Evolutionary conservation across 1,140 invertebrate genomes (phyloP), one percentile per base, ranked within the genome.

Genomic region (Drosophila lacertosa): DNA sequence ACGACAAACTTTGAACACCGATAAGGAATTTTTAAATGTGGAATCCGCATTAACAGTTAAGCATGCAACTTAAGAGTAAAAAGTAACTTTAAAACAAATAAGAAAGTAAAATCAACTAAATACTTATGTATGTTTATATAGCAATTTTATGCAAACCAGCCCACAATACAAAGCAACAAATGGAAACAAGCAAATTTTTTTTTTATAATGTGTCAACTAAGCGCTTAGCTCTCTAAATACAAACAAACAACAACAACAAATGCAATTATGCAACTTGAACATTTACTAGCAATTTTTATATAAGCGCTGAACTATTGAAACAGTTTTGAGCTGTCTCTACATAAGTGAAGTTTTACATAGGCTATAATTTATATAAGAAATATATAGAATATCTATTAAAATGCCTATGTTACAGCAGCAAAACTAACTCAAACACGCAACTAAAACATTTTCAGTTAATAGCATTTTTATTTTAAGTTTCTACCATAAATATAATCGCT

Each of bases 141-240:
- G 55, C 44, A 60, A 67, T 45, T 15, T 29, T 29, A 69, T 54
- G 59, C 20, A 54, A 72, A 66, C 39, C 45, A 72, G 54, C 69
- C 69, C 69, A 68, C 69, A 73, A 62, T 57, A 60, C 50, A 72
- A 72, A 70, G 72, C 65, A 76, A 74, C 60, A 77, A 77, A 66
- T 66, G 66, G 58, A 72, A 76, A 78, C 53, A 60, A 76, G 44
- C 50, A 78, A 68, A 64, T 60, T 64, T 78, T 74, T 70, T 69
- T 84, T 77, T 77, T 67, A 74, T 48, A 62, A 68, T 77, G 74
- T 81, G 74, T 80, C 65, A 81, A 86, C 63, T 74, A 66, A 70
- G 54, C n/a, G n/a, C n/a, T n/a, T n/a, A n/a, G n/a, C n/a, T n/a
- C 50, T 70, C 44, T 55, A 58, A 48, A 47, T 24, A 37, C 39